Evolutionary conservation across 1,140 invertebrate species (phyloP), one percentile per base, ranked within the genome.

Genomic region (Leptinotarsa lineolata): DNA sequence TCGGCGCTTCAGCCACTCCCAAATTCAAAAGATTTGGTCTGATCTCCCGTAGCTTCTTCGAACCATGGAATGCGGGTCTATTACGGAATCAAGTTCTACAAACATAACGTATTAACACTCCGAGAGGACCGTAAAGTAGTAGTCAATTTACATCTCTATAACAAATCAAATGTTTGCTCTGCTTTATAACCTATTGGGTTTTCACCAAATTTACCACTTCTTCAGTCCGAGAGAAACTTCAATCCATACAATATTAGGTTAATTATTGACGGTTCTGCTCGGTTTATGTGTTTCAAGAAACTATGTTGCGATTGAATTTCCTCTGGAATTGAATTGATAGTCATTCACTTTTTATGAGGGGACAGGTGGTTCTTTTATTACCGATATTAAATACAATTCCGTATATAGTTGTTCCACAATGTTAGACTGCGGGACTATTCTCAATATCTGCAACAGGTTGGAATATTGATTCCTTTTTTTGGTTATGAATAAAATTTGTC

Each of bases 131-230:
- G 74, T 39, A 39, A 11, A 39, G 30, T 39, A 39, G 30, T 76
- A 74, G 60, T 77, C 79, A 81, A 81, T 81, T 81, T 81, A 81
- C 80, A 81, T 80, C 80, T 81, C 80, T 80, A 81, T 79, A 79
- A 77, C 70, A 76, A 75, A 72, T 74, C 68, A 74, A 77, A 75
- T 80, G 78, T 81, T 80, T 80, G 76, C 79, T 74, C 72, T 70
- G 72, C 77, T 81, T 81, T 80, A 80, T 76, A 72, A 79, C 73
- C 72, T 69, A 68, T 68, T 68, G 67, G 21, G 16, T 58, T 15
- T 68, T 58, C 15, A 58, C 44, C 6, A 68, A 54, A 15, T 54
- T 58, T 67, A n/a, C 24, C 39, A 44, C 39, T 54, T 68, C 22
- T 21, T 48, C 12, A 45, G 20, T 68, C 18, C 8, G 44, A 54